phyloP scores from a whole-genome alignment of 2,113 vertebrate species.

The mouse (Mus musculus) region DNA sequence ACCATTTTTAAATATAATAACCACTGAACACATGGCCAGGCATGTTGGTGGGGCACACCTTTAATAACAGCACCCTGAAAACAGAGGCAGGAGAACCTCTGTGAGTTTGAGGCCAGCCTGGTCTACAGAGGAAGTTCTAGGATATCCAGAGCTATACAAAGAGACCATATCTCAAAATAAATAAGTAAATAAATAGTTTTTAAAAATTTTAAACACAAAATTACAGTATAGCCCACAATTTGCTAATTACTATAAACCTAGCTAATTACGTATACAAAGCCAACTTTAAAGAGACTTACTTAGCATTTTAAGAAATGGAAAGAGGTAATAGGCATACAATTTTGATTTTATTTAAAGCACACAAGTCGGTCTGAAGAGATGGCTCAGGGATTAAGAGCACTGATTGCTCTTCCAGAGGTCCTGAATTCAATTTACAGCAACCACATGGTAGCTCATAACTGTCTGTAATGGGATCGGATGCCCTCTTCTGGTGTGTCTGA shows the following conservation, averaged over 20 bases:
- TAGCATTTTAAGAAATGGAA: constrained; percentile 55
- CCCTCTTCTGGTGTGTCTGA: no score
- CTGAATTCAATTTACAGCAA: no score
- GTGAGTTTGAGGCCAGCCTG: not conserved
- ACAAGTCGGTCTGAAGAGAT: not conserved
- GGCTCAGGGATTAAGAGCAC: no score
- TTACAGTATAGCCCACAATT: constrained; percentile 6
- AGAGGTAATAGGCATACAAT: not conserved
- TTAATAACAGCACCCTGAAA: not conserved
- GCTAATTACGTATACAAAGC: constrained; percentile 21
- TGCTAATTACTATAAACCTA: constrained; percentile 50
- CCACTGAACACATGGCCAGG: not conserved
- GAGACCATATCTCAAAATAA: not conserved
- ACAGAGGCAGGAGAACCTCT: not conserved
- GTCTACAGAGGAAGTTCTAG: not conserved
- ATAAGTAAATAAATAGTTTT: not conserved
- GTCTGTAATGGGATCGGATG: no score
- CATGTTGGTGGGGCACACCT: not conserved
- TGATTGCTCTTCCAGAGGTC: no score
- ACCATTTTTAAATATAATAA: constrained; percentile 43
- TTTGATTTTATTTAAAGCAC: constrained; percentile 56
- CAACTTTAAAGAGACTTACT: constrained; percentile 53
- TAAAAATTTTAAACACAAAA: not conserved
- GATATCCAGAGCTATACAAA: not conserved
- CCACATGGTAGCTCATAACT: no score